phyloP scores from a whole-genome alignment of 2,113 vertebrate species.

The Rhabdornis inornatus region DNA sequence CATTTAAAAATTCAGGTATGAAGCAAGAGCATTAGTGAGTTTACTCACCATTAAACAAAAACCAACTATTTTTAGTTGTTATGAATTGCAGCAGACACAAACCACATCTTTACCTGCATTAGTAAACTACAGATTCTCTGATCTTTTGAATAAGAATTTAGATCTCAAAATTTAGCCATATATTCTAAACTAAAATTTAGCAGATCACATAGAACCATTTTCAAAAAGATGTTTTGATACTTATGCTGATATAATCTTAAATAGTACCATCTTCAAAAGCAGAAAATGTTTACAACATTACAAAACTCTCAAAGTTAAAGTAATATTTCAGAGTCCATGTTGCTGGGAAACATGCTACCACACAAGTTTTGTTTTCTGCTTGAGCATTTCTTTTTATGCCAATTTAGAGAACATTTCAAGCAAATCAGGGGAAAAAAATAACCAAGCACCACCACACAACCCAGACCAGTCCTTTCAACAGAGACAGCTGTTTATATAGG shows the following conservation, averaged over 20 bases:
- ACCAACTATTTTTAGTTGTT: not conserved
- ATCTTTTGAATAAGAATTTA: not conserved
- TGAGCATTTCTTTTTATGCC: not conserved
- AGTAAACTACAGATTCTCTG: not conserved
- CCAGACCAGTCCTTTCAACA: not conserved
- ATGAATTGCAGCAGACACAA: not conserved
- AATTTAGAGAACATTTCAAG: not conserved
- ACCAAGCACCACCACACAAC: not conserved
- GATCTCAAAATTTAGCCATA: not conserved
- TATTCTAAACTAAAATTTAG: not conserved
- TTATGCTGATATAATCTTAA: not conserved
- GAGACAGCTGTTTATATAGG: constrained; percentile 7
- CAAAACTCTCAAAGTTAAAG: not conserved
- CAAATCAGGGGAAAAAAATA: not conserved
- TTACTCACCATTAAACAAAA: not conserved
- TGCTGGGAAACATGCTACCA: not conserved
- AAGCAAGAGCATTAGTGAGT: not conserved
- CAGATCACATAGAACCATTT: not conserved
- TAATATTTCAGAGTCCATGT: not conserved
- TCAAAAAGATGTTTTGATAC: not conserved
- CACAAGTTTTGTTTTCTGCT: not conserved
- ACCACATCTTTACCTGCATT: not conserved
- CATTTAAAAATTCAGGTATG: not conserved
- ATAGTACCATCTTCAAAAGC: not conserved
- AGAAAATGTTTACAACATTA: not conserved